These are phyloP conservation scores for Artibeus lituratus DNA, from an alignment of 2,797 vertebrate genomes.

Conservation along the genomic window DNA sequence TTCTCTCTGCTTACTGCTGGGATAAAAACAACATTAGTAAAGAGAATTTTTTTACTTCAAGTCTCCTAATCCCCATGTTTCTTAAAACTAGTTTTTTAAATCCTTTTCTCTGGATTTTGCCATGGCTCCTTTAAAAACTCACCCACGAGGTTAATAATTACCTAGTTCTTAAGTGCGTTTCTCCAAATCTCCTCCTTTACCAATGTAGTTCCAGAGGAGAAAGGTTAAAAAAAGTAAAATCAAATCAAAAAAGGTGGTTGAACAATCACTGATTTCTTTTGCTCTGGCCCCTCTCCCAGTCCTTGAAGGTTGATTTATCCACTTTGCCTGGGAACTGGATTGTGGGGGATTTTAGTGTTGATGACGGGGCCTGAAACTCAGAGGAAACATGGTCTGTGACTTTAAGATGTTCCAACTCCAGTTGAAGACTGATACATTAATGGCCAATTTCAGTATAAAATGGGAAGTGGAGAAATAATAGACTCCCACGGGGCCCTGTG, in stretches of 20 bases:
- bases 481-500: accelerated
- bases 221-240: neutral
- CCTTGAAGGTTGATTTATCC: neutral
- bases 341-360: neutral
- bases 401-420: neutral
- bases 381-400: neutral
- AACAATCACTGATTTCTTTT: neutral
- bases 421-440: neutral
- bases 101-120: neutral
- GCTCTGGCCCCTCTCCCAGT: neutral
- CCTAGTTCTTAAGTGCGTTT: neutral
- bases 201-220: neutral
- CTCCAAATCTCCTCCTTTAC: neutral
- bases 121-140: neutral
- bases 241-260: neutral
- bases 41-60: neutral
- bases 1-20: neutral
- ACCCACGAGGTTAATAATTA: neutral
- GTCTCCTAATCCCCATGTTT: neutral
- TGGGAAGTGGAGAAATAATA: neutral
- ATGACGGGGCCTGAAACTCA: neutral
- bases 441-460: neutral
- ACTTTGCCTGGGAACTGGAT: neutral
- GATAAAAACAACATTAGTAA: neutral
- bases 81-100: neutral